These are phyloP conservation scores for Echinops telfairi DNA, from an alignment of 2,113 vertebrate species.

Conservation along the genomic window DNA sequence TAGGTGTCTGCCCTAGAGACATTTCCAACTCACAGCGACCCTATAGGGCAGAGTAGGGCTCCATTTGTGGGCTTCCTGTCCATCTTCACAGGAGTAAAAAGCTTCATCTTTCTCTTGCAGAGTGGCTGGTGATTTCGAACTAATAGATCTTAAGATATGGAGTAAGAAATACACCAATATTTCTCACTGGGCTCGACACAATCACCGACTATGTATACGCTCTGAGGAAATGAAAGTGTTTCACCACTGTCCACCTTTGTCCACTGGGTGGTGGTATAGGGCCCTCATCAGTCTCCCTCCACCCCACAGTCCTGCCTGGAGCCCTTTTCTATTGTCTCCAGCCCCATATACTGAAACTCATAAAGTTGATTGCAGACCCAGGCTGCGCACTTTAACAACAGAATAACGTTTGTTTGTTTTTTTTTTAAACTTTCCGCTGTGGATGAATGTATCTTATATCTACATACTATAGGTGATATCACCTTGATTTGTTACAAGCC, in stretches of 20 bases:
- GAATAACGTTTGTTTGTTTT: too few relatives aligned
- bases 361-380: neutral
- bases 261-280: neutral
- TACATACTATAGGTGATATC: neutral
- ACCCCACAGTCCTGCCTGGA: neutral
- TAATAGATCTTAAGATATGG: neutral
- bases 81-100: too few relatives aligned
- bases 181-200: too few relatives aligned
- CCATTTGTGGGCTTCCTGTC: too few relatives aligned
- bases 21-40: too few relatives aligned
- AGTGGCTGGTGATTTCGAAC: too few relatives aligned
- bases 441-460: neutral
- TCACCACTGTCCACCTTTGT: neutral
- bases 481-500: too few relatives aligned
- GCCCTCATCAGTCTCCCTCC: neutral
- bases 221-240: neutral
- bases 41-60: too few relatives aligned
- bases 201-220: neutral
- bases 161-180: neutral
- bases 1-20: neutral
- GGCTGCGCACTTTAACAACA: neutral
- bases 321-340: neutral
- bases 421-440: too few relatives aligned
- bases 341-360: neutral
- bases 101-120: too few relatives aligned